Evolutionary conservation across 1,140 invertebrate species (phyloP).

Genomic region (Hirudo medicinalis): DNA sequence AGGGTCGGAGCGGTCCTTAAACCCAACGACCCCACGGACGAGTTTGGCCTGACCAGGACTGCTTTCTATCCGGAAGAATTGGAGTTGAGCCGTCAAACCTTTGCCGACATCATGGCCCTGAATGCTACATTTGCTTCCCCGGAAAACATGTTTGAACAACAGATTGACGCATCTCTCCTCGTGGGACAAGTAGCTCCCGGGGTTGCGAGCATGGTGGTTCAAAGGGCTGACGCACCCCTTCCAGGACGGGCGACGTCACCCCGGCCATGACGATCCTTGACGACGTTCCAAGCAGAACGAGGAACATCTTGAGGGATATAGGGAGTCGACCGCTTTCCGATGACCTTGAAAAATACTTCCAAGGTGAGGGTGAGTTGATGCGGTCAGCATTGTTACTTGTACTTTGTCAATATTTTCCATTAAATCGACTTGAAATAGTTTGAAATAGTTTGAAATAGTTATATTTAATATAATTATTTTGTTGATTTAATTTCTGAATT

Average conservation of each 20-base stretch:
- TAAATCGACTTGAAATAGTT: too few species aligned
- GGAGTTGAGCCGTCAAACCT: conserved; percentile 2
- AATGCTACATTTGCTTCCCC: neutral
- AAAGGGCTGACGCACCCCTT: conserved; percentile 1
- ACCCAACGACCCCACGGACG: neutral
- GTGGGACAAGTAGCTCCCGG: neutral
- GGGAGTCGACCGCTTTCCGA: conserved; percentile 46
- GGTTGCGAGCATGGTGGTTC: neutral
- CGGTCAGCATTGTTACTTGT: too few species aligned
- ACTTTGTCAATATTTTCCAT: too few species aligned
- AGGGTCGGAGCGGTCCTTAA: neutral
- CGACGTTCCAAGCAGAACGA: conserved; percentile 50
- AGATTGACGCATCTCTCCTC: neutral
- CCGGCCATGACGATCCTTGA: conserved; percentile 52
- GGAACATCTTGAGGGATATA: conserved; percentile 50
- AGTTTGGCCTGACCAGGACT: neutral
- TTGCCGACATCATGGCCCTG: neutral
- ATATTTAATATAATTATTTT: too few species aligned
- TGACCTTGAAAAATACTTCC: conserved; percentile 32
- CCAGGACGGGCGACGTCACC: conserved; percentile 29
- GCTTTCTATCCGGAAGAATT: neutral
- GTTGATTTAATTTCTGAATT: too few species aligned
- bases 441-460: too few species aligned
- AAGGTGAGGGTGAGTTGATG: neutral
- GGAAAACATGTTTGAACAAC: neutral